phyloP scores from a whole-genome alignment of 23 tunicate genomes.

The Ciona savignyi region DNA sequence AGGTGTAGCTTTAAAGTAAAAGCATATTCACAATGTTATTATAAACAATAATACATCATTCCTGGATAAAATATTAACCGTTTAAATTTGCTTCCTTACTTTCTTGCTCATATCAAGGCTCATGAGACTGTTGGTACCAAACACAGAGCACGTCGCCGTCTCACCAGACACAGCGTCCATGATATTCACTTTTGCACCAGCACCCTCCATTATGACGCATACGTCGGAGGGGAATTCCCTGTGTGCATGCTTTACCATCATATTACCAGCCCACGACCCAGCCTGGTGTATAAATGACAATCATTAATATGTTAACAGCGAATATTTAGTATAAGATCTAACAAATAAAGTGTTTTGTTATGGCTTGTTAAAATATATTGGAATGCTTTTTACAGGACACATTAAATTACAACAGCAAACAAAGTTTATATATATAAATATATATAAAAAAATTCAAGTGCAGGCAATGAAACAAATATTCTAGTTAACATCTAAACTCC shows the following conservation, averaged over 20 bases:
- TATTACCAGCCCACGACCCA: conserved; percentile 89
- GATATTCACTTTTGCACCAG: conserved; percentile 30
- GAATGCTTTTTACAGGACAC: too few relatives aligned
- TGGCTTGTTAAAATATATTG: too few relatives aligned
- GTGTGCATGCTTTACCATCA: conserved; percentile 54
- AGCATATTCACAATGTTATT: not conserved
- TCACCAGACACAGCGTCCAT: conserved; percentile 22
- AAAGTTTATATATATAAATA: too few relatives aligned
- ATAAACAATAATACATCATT: too few relatives aligned
- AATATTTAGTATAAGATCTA: too few relatives aligned
- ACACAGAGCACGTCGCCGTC: conserved; percentile 3
- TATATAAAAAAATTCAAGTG: too few relatives aligned
- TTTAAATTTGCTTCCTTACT: conserved; percentile 6
- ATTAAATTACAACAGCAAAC: too few relatives aligned
- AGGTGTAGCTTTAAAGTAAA: not conserved
- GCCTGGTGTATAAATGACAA: conserved; percentile 24
- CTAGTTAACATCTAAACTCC: too few relatives aligned
- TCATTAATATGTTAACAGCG: too few relatives aligned
- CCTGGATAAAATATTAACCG: too few relatives aligned
- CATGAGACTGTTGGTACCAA: conserved; percentile 9
- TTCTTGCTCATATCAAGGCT: conserved; percentile 24
- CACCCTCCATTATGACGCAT: conserved; percentile 45
- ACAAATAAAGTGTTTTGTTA: too few relatives aligned
- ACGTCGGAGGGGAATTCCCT: conserved; percentile 86
- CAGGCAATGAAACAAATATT: too few relatives aligned